Evolutionary conservation across 2,888 invertebrate species (phyloP).

Genomic region (Oligia latruncula): DNA sequence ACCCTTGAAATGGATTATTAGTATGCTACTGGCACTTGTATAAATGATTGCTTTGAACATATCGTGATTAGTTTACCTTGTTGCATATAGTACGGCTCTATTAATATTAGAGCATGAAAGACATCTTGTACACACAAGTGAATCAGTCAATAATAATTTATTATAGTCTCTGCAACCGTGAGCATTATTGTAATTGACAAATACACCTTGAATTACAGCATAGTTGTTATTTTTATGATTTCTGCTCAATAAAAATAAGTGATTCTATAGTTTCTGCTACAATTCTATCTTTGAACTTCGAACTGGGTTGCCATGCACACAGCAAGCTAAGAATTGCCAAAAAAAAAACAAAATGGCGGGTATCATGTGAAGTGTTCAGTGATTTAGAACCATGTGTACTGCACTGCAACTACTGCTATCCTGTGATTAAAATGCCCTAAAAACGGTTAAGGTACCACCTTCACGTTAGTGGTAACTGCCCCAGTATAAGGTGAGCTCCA

Average conservation of each 20-base stretch:
- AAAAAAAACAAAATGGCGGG: background rate
- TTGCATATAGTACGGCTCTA: background rate
- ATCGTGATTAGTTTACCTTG: conserved; percentile 7
- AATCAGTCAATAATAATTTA: background rate
- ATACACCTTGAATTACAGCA: background rate
- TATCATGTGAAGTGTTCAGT: background rate
- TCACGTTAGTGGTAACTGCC: background rate
- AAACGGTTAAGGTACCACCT: background rate
- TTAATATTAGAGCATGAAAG: background rate
- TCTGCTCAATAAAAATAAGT: background rate
- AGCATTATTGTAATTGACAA: conserved; percentile 9
- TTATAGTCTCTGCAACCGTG: background rate
- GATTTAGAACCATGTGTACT: background rate
- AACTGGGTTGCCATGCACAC: background rate
- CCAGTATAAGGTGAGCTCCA: background rate
- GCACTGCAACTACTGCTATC: background rate
- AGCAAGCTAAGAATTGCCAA: background rate
- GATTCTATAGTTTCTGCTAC: background rate
- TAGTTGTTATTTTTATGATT: background rate
- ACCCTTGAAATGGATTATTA: conserved; percentile 18
- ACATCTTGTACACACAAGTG: background rate
- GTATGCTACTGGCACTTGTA: conserved; percentile 8
- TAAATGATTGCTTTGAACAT: background rate
- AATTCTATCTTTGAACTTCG: background rate
- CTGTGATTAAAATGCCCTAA: no score